These are phyloP conservation scores for Scomber colias DNA, from an alignment of 2,113 vertebrate genomes.

Conservation along the genomic window DNA sequence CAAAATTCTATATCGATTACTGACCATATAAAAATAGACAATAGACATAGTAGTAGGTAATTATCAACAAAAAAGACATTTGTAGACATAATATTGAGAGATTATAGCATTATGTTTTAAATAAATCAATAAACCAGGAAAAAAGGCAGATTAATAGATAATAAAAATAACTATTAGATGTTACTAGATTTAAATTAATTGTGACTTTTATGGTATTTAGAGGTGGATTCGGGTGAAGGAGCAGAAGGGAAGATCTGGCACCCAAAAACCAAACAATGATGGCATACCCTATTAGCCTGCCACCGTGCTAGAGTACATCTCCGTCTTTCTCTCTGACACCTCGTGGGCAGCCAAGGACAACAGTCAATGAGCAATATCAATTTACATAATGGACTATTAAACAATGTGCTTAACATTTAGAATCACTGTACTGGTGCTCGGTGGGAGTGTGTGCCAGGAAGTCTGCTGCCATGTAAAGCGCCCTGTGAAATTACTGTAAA, in stretches of 20 bases:
- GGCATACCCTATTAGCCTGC: constrained; percentile 29
- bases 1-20: not conserved
- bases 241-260: constrained; percentile 46
- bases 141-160: not conserved
- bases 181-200: not conserved
- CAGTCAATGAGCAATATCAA: constrained; percentile 79
- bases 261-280: constrained; percentile 35
- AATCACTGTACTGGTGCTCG: constrained; percentile 52
- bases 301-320: constrained; percentile 31
- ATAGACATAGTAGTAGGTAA: too few species aligned
- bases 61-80: too few species aligned
- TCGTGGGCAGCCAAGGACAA: constrained; percentile 72
- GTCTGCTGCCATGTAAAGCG: constrained; percentile 40
- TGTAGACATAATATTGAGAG: too few species aligned
- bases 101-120: too few species aligned
- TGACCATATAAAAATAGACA: not conserved
- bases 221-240: not conserved
- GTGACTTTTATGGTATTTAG: not conserved
- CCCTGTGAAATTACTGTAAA: constrained; percentile 40
- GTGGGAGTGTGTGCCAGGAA: constrained; percentile 59
- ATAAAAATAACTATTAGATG: not conserved
- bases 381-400: constrained; percentile 80
- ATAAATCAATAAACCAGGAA: too few species aligned
- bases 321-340: constrained; percentile 52
- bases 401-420: constrained; percentile 74